Evolutionary conservation across 2,797 vertebrate genomes (phyloP).

Genomic region (Neopelma chrysocephalum): DNA sequence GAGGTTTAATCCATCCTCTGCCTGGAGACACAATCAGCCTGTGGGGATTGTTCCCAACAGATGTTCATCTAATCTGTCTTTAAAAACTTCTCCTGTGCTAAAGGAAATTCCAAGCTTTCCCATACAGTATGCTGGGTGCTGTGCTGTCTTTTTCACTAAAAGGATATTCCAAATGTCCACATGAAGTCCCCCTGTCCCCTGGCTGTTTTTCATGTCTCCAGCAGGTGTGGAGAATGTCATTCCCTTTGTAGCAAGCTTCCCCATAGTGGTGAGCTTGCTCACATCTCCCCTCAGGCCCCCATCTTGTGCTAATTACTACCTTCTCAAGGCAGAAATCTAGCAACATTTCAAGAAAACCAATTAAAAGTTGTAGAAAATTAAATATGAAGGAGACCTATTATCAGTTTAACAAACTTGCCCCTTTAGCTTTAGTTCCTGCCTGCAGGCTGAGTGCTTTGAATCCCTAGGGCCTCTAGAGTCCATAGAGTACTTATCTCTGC

Average conservation of each 20-base stretch:
- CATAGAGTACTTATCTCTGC: neutral
- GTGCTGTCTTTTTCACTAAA: neutral
- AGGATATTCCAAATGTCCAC: neutral
- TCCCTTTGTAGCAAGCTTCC: neutral
- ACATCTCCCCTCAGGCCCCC: neutral
- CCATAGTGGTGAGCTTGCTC: neutral
- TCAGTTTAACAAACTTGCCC: neutral
- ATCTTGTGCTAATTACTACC: neutral
- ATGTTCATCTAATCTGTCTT: neutral
- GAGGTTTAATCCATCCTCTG: neutral
- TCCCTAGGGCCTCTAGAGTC: neutral
- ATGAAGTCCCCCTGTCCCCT: neutral
- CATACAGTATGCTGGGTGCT: neutral
- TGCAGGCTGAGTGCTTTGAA: neutral
- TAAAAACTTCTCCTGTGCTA: neutral
- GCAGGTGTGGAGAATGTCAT: neutral
- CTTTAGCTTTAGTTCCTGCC: neutral
- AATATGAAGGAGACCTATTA: neutral
- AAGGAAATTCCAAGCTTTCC: neutral
- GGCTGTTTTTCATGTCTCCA: neutral
- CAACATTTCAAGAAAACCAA: neutral
- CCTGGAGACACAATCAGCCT: neutral
- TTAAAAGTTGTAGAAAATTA: constrained; percentile 9
- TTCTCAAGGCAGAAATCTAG: neutral
- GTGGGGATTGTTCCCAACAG: neutral